Conservation (phyloP, 2,888 invertebrate species). For the Erebia aethiops region DNA sequence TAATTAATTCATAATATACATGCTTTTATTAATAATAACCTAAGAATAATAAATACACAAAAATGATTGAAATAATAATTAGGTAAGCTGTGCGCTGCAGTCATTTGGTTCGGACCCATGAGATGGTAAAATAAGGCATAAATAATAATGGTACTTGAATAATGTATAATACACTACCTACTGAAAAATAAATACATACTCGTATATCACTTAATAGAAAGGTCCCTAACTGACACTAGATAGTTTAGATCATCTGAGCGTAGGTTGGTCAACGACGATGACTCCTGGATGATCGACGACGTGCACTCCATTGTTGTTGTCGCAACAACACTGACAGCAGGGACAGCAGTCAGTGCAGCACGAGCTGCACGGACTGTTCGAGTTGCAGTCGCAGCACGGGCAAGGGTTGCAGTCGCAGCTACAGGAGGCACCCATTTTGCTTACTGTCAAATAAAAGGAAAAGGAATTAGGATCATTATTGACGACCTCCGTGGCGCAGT, state of each 20-base stretch:
- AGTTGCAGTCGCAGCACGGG: conserved; percentile 38
- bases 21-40: no score
- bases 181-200: no score
- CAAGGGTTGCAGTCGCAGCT: conserved; percentile 36
- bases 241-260: conserved; percentile 49
- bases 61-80: no score
- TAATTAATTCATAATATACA: no score
- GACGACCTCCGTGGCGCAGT: no score
- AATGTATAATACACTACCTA: no score
- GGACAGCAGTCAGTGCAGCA: conserved; percentile 32
- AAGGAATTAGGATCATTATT: not conserved
- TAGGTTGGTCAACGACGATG: conserved; percentile 46
- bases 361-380: conserved; percentile 42
- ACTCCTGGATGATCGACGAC: conserved; percentile 49
- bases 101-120: no score
- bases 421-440: conserved; percentile 38
- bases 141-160: no score
- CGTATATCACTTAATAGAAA: no score
- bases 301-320: conserved; percentile 44
- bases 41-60: no score
- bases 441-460: conserved; percentile 7
- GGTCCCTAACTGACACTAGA: not conserved
- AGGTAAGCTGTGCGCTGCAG: no score
- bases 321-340: conserved; percentile 47
- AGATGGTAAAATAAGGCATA: no score